A percentile compares a stretch with the other conserved stretches of the same genome.
These are phyloP conservation scores for Podotricha telesiphe DNA, from an alignment of 2,888 invertebrate genomes.

Conservation along the genomic window DNA sequence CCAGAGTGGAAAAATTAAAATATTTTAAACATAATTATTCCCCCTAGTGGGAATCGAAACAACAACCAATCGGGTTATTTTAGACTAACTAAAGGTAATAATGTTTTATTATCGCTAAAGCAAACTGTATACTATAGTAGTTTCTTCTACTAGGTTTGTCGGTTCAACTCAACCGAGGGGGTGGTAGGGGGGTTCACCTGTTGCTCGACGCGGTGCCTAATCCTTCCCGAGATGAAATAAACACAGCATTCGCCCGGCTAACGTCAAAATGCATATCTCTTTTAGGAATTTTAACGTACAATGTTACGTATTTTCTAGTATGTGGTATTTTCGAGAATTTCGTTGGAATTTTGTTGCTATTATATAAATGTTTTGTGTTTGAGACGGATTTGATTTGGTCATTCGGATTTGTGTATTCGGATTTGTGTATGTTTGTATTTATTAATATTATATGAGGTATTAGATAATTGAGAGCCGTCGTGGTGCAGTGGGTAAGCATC, in stretches of 20 bases:
- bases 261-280: conserved; percentile 47
- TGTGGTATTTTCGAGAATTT: background rate
- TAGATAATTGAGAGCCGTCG: too few species aligned
- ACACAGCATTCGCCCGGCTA: conserved; percentile 65
- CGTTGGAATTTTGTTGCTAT: background rate
- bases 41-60: too few species aligned
- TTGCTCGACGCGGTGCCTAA: conserved; percentile 72
- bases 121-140: conserved; percentile 7
- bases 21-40: too few species aligned
- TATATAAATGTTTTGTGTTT: background rate
- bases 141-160: conserved; percentile 36
- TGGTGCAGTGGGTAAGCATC: too few species aligned
- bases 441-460: too few species aligned
- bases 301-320: background rate
- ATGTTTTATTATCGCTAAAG: conserved; percentile 3
- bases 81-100: background rate
- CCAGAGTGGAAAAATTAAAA: too few species aligned
- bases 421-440: too few species aligned
- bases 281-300: conserved; percentile 20
- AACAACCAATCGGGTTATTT: background rate
- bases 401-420: too few species aligned
- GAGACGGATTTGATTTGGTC: background rate
- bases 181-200: conserved; percentile 60
- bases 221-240: conserved; percentile 76
- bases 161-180: background rate